Evolutionary conservation across 2,888 invertebrate genomes (phyloP).

Genomic region (Catocala sponsa): DNA sequence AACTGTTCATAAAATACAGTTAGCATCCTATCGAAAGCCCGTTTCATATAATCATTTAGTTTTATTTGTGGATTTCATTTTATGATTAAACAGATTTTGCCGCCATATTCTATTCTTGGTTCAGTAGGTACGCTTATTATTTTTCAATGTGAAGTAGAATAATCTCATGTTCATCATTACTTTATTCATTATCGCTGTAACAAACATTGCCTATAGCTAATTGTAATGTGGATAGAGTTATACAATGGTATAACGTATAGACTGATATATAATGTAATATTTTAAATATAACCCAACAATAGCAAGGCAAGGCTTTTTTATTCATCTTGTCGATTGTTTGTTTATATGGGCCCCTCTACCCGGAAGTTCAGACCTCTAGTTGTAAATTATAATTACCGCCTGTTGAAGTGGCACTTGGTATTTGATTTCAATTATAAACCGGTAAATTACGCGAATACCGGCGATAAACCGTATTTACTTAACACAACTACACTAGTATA

Average conservation of each 20-base stretch:
- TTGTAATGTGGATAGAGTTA: no score
- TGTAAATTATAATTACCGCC: conserved; percentile 16
- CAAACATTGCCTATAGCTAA: no score
- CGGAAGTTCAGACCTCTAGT: conserved; percentile 22
- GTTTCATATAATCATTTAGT: conserved; percentile 18
- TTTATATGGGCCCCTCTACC: conserved; percentile 25
- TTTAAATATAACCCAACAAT: conserved; percentile 1
- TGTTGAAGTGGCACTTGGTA: conserved; percentile 10
- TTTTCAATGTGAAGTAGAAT: no score
- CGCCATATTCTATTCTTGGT: no score
- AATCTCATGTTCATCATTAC: no score
- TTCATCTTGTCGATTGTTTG: neutral
- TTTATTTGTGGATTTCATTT: conserved; percentile 11
- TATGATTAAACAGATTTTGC: conserved; percentile 21
- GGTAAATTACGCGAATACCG: conserved; percentile 31
- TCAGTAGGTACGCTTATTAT: no score
- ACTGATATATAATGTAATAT: neutral
- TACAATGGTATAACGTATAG: no score
- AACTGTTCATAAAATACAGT: conserved; percentile 39
- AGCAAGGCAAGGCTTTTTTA: neutral
- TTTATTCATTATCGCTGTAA: no score
- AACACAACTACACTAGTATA: conserved; percentile 8
- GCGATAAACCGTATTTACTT: conserved; percentile 22
- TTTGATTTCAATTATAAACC: conserved; percentile 33
- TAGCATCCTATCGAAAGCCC: conserved; percentile 16